Evolutionary conservation across 2,888 invertebrate genomes (phyloP).

Genomic region (Pyrrhia umbra): DNA sequence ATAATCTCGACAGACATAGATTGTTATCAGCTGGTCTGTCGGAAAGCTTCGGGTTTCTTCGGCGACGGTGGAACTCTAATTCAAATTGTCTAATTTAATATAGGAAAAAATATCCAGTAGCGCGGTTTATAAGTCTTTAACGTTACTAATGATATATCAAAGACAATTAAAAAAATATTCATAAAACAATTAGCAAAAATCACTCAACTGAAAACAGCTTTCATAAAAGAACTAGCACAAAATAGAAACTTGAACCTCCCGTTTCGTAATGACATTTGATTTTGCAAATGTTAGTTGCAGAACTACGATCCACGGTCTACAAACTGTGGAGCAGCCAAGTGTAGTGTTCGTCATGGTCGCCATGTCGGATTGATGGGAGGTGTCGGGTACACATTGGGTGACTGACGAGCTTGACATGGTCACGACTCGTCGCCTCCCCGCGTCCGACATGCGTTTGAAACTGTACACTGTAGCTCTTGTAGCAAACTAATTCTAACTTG

Average conservation of each 20-base stretch:
- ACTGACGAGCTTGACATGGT: conserved; percentile 74
- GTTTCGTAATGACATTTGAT: conserved; percentile 53
- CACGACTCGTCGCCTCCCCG: conserved; percentile 82
- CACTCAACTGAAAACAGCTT: conserved; percentile 15
- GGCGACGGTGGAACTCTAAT: conserved; percentile 12
- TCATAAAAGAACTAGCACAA: conserved; percentile 38
- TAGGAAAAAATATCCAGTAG: background rate
- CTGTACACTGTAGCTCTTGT: conserved; percentile 65
- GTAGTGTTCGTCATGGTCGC: conserved; percentile 75
- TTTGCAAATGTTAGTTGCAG: conserved; percentile 54
- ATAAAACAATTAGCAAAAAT: conserved; percentile 31
- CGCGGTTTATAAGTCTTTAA: background rate
- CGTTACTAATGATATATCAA: background rate
- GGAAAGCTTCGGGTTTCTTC: conserved; percentile 32
- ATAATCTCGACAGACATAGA: conserved; percentile 55
- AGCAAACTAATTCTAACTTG: conserved; percentile 18
- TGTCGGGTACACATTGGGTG: conserved; percentile 68
- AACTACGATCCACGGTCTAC: conserved; percentile 56
- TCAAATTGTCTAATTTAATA: conserved; percentile 18
- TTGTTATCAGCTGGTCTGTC: conserved; percentile 39
- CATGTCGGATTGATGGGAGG: conserved; percentile 71
- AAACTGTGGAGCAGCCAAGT: conserved; percentile 59
- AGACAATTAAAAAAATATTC: background rate
- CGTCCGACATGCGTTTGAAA: conserved; percentile 80
- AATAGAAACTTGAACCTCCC: conserved; percentile 44